These are phyloP conservation scores for Rhegmatorhina hoffmannsi DNA, from an alignment of 2,113 vertebrate species.

Conservation along the genomic window DNA sequence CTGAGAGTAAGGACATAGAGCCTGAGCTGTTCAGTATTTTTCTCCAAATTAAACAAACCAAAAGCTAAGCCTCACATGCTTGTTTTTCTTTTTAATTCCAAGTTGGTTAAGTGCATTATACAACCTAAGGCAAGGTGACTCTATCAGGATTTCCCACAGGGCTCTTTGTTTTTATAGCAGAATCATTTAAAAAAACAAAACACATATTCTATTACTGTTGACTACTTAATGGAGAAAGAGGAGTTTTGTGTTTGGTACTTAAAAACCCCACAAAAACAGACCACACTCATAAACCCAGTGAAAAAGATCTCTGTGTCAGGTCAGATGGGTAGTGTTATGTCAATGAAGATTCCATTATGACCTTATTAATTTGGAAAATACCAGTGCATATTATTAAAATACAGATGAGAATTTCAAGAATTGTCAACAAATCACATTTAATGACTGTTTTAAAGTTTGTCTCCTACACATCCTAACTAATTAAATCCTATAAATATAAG, in stretches of 20 bases:
- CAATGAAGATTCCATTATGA: conserved; percentile 6
- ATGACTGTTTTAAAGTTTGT: conserved; percentile 16
- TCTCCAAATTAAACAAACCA: conserved; percentile 30
- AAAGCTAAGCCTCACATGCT: neutral
- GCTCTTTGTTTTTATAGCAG: neutral
- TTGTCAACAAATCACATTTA: conserved; percentile 17
- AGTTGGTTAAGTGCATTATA: neutral
- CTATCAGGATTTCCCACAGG: neutral
- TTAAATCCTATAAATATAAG: conserved; percentile 35
- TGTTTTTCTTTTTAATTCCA: conserved; percentile 30
- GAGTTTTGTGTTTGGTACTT: neutral
- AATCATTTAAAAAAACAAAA: conserved; percentile 20
- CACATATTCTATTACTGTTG: neutral
- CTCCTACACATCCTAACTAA: conserved; percentile 14
- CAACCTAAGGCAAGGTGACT: neutral
- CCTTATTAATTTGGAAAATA: conserved; percentile 22
- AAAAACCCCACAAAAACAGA: neutral
- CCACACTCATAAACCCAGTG: neutral
- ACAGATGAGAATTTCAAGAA: conserved; percentile 12
- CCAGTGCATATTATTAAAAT: conserved; percentile 3
- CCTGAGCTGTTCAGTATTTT: neutral
- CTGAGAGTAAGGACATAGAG: neutral
- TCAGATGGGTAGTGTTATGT: neutral
- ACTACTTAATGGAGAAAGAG: neutral
- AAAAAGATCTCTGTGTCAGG: neutral